These are phyloP conservation scores for Platichthys flesus DNA, from an alignment of 2,113 vertebrate species.

Conservation along the genomic window DNA sequence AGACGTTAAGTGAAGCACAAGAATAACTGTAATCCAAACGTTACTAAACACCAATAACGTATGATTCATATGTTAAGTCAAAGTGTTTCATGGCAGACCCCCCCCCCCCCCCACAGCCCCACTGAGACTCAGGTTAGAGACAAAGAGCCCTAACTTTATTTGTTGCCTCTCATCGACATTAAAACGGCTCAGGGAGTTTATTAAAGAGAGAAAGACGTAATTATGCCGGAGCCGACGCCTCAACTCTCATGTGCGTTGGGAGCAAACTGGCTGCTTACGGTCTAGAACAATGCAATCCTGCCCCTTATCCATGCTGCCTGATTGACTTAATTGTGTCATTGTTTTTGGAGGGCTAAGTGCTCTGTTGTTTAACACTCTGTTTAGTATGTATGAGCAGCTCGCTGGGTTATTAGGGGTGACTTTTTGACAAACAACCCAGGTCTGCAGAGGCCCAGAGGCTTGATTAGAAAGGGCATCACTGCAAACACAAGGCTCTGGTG, in stretches of 20 bases:
- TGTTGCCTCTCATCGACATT: slow-evolving; percentile 46
- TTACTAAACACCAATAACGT: slow-evolving; percentile 29
- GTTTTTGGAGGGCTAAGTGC: slow-evolving; percentile 64
- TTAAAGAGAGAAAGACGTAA: slow-evolving; percentile 47
- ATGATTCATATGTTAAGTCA: slow-evolving; percentile 34
- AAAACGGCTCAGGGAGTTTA: slow-evolving; percentile 54
- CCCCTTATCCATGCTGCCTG: slow-evolving; percentile 58
- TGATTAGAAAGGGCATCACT: slow-evolving; percentile 69
- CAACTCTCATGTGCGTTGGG: slow-evolving; percentile 52
- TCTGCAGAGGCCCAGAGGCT: slow-evolving; percentile 63
- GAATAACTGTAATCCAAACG: slow-evolving; percentile 2
- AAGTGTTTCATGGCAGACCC: no score
- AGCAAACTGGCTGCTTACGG: slow-evolving; percentile 48
- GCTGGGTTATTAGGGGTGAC: slow-evolving; percentile 71
- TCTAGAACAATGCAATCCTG: slow-evolving; percentile 37
- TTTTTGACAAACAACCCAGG: slow-evolving; percentile 72
- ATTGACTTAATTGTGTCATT: slow-evolving; percentile 77
- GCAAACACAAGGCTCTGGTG: slow-evolving; percentile 42
- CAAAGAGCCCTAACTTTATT: slow-evolving; percentile 36
- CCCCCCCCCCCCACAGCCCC: not conserved
- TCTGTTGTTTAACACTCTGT: slow-evolving; percentile 74
- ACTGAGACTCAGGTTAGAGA: slow-evolving; percentile 37
- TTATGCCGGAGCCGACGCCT: slow-evolving; percentile 23
- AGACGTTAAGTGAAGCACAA: not conserved
- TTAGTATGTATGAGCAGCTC: slow-evolving; percentile 71